phyloP scores from a whole-genome alignment of 2,113 vertebrate species.

The Hypocryptadius cinnamomeus region DNA sequence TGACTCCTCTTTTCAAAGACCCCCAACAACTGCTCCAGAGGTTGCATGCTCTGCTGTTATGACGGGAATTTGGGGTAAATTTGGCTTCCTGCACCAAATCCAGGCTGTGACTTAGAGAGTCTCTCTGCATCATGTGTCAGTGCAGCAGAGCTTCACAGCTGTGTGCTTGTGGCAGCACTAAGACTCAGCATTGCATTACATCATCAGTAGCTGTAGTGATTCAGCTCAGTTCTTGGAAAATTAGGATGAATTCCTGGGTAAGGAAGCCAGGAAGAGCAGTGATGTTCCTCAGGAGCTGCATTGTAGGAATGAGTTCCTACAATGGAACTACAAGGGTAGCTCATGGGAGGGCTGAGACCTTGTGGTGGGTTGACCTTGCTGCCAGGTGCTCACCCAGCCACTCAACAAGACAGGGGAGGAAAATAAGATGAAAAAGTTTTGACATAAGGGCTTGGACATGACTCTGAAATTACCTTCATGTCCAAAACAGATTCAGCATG shows the following conservation, averaged over 20 bases:
- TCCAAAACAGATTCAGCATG: not conserved
- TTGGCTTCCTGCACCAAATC: not conserved
- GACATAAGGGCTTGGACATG: not conserved
- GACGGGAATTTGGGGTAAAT: not conserved
- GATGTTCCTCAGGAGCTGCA: not conserved
- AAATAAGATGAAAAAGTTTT: not conserved
- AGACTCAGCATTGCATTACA: not conserved
- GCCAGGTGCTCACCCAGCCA: too few relatives aligned
- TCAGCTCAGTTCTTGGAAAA: not conserved
- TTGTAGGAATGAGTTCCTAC: too few relatives aligned
- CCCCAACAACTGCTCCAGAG: not conserved
- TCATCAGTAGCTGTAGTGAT: not conserved
- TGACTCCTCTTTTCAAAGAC: not conserved
- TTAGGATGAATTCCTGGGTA: not conserved
- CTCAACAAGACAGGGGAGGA: not conserved
- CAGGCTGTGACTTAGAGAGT: not conserved
- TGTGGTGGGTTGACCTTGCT: not conserved
- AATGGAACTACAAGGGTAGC: not conserved
- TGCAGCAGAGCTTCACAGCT: not conserved
- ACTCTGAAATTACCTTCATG: not conserved
- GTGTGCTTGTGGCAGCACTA: not conserved
- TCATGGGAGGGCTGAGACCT: not conserved
- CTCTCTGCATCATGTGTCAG: not conserved
- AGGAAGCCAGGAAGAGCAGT: not conserved
- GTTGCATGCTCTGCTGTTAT: not conserved